Conservation (phyloP, 2,888 invertebrate genomes). For the Pollenia amentaria region DNA sequence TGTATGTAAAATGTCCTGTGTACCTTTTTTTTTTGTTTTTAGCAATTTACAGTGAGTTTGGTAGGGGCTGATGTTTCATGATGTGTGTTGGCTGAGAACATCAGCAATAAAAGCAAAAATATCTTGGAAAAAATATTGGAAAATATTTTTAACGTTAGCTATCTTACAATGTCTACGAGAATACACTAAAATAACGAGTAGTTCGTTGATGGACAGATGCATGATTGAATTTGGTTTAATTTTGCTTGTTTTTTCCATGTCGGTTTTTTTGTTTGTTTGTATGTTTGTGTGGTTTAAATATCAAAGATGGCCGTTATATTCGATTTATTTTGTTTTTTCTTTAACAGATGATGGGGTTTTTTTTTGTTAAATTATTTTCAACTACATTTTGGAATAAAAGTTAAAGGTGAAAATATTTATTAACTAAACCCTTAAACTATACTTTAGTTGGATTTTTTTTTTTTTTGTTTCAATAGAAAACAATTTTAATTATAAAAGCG, state of each 20-base stretch:
- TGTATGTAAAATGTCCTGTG: conserved; percentile 9
- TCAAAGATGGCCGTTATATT: conserved; percentile 59
- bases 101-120: conserved; percentile 9
- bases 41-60: conserved; percentile 27
- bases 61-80: conserved; percentile 28
- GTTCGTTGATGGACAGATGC: conserved; percentile 72
- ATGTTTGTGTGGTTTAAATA: conserved; percentile 30
- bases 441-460: no score
- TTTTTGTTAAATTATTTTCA: conserved; percentile 26
- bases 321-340: conserved; percentile 5
- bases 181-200: conserved; percentile 51
- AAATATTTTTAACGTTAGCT: conserved; percentile 48
- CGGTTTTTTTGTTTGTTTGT: conserved; percentile 6
- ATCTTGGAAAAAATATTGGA: neutral
- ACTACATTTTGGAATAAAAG: conserved; percentile 16
- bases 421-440: no score
- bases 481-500: no score
- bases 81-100: conserved; percentile 9
- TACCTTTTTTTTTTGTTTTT: conserved; percentile 10
- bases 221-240: conserved; percentile 72
- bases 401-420: conserved; percentile 21
- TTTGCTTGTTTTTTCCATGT: conserved; percentile 9
- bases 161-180: conserved; percentile 36
- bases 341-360: neutral
- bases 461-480: no score